Evolutionary conservation across 2,797 vertebrate species (phyloP), one percentile per base, ranked within the genome.

Genomic region (Smutsia temminckii): DNA sequence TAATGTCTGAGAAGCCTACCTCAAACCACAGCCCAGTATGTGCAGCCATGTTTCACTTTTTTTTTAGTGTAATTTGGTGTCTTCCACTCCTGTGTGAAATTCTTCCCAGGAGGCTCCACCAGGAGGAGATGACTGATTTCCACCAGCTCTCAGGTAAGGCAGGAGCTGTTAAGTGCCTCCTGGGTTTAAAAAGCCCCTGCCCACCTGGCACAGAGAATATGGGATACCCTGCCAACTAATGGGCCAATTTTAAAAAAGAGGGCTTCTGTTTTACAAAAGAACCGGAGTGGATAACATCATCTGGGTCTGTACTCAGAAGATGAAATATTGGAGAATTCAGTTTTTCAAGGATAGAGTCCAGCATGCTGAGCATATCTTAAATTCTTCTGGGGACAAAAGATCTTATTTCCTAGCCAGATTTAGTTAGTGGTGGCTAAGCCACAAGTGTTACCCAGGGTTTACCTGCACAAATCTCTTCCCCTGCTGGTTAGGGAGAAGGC

Each of bases 1-100:
- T 40, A 40, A 16, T 83, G 78, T 68, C 40, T 78, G 63, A 59
- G 69, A 91, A 23, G 12, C 29, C 3, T 23, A n/a, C 34, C 27
- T 71, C 12, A 34, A 4, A 0, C n/a, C 18, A 8, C 13, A 51
- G 18, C 2, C 9, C 6, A 34, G 0, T 42, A 25, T 29, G 4
- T 37, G 8, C 5, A 53, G 4, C 21, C 34, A 34, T 13, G 11
- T 37, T 34, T 32, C 5, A 17, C 14, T 46, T 46, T 46, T 29
- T 84, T 64, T 37, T 14, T 27, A 6, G 12, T 37, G 3, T 57
- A 32, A 68, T 80, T 74, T 77, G 69, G 18, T 59, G 11, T 7
- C 3, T 29, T 66, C 20, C 20, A 8, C 21, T 32, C 5, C 13
- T 11, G 21, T 16, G 49, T 55, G 40, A 92, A 87, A 46, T 2